These are phyloP conservation scores for Nebria brevicollis DNA, from an alignment of 2,888 invertebrate species.

Conservation along the genomic window DNA sequence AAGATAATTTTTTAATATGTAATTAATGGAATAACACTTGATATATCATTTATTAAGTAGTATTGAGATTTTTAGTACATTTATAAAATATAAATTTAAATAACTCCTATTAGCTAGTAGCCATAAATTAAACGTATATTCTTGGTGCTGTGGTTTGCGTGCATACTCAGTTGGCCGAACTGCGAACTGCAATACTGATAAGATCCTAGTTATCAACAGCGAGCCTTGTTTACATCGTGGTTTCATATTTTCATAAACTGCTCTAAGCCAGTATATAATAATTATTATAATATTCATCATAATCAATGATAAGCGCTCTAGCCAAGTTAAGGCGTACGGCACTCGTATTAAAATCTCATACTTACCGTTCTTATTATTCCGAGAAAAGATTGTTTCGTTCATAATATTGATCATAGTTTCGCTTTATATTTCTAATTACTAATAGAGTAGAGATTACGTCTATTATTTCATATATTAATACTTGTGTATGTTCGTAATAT, in stretches of 20 bases:
- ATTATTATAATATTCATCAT: neutral
- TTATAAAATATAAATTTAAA: no score
- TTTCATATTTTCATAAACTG: neutral
- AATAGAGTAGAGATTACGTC: no score
- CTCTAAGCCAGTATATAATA: neutral
- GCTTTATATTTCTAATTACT: no score
- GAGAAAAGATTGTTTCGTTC: neutral
- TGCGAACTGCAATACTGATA: slow-evolving; percentile 19
- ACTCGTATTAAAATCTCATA: neutral
- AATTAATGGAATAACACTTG: no score
- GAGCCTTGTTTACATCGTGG: neutral
- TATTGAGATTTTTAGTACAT: no score
- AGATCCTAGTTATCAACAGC: slow-evolving; percentile 35
- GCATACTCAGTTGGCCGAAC: neutral
- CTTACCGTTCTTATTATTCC: neutral
- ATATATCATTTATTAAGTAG: no score
- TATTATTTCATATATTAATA: no score
- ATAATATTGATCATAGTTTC: neutral
- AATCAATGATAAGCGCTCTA: neutral
- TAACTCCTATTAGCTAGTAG: no score
- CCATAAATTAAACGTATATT: no score
- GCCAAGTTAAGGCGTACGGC: neutral
- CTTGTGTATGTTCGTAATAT: no score
- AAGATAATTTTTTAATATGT: no score
- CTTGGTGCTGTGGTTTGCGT: neutral